These are phyloP conservation scores for Hestina assimilis DNA, from an alignment of 1,140 invertebrate species.

Conservation along the genomic window DNA sequence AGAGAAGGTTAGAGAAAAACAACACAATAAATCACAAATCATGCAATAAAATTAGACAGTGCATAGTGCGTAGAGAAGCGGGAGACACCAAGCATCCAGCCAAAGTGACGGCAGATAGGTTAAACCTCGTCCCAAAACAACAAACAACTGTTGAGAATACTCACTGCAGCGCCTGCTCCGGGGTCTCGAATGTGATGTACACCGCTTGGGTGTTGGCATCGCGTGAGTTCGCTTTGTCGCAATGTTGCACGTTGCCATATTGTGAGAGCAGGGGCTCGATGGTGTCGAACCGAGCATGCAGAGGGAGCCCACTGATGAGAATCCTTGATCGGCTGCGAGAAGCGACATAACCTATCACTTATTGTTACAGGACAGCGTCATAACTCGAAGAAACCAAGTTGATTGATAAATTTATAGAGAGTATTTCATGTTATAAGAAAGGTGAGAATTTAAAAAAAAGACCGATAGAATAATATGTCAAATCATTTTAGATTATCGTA, in stretches of 20 bases:
- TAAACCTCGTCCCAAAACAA: constrained; percentile 8
- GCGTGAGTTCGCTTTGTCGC: constrained; percentile 89
- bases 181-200: constrained; percentile 91
- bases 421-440: not conserved
- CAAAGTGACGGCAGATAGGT: not conserved
- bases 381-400: constrained; percentile 5
- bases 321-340: constrained; percentile 88
- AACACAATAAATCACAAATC: constrained; percentile 14
- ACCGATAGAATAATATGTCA: not conserved
- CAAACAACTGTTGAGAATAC: constrained; percentile 69
- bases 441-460: not conserved
- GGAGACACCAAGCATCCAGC: constrained; percentile 29
- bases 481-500: not conserved
- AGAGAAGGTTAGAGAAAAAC: constrained; percentile 14
- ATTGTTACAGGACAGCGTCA: constrained; percentile 16
- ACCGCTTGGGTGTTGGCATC: constrained; percentile 88
- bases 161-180: constrained; percentile 94
- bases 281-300: constrained; percentile 89
- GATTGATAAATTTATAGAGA: not conserved
- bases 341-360: constrained; percentile 55
- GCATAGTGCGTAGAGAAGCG: constrained; percentile 14
- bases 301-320: constrained; percentile 91
- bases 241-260: constrained; percentile 89
- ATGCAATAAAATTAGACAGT: constrained; percentile 12
- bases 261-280: constrained; percentile 88